Conservation (phyloP, 2,797 vertebrate species). For the Etheostoma perlongum region DNA sequence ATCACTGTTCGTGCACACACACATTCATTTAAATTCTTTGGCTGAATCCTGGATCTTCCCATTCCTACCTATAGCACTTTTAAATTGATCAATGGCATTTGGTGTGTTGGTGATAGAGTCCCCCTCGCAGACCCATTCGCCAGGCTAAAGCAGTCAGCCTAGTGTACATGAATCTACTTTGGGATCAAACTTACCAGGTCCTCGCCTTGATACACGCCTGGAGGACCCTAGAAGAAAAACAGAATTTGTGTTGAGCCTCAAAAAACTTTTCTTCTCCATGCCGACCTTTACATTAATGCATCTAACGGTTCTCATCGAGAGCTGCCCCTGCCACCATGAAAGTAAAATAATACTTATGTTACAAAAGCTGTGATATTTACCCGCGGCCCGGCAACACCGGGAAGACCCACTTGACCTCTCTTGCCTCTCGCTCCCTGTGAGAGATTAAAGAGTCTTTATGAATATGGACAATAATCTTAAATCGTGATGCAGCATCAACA, state of each 20-base stretch:
- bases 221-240: constrained; percentile 73
- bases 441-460: background rate
- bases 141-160: too few species aligned
- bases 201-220: constrained; percentile 83
- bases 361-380: constrained; percentile 79
- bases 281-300: too few species aligned
- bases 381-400: constrained; percentile 89
- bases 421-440: constrained; percentile 87
- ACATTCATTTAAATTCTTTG: too few species aligned
- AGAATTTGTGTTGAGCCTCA: background rate
- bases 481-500: too few species aligned
- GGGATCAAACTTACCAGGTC: constrained; percentile 80
- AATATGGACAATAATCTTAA: background rate
- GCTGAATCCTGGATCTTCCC: too few species aligned
- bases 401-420: constrained; percentile 88
- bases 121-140: too few species aligned
- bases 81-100: too few species aligned
- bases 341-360: background rate
- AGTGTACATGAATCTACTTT: background rate
- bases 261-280: background rate
- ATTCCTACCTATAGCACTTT: too few species aligned
- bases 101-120: too few species aligned
- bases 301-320: too few species aligned
- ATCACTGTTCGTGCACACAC: too few species aligned
- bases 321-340: background rate